Percentiles rank a stretch among this genome's conserved stretches.
Conservation (phyloP, 2,797 vertebrate genomes). For the Holocentrus rufus region DNA sequence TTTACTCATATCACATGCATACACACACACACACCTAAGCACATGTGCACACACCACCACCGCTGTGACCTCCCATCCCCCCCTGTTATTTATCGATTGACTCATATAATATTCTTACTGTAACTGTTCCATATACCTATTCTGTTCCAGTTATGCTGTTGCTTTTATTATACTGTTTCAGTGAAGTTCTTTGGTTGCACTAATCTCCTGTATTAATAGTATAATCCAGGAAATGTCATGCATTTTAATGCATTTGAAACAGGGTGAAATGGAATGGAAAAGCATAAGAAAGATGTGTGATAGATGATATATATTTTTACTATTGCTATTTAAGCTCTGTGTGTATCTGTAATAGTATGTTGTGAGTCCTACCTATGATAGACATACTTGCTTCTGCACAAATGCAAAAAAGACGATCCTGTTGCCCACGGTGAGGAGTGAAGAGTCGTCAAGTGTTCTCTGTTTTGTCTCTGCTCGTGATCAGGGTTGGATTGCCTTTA, state of each 20-base stretch:
- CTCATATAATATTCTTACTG: neutral
- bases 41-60: constrained; percentile 16
- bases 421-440: constrained; percentile 10
- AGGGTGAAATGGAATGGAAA: constrained; percentile 23
- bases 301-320: constrained; percentile 54
- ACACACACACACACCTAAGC: neutral
- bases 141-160: constrained; percentile 22
- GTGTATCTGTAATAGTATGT: constrained; percentile 44
- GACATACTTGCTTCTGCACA: constrained; percentile 35
- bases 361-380: constrained; percentile 43
- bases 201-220: constrained; percentile 1
- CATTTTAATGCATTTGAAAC: constrained; percentile 51
- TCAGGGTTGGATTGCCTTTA: constrained; percentile 70
- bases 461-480: constrained; percentile 54
- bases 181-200: neutral
- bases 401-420: constrained; percentile 18
- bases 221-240: constrained; percentile 32
- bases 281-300: constrained; percentile 39
- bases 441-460: constrained; percentile 20
- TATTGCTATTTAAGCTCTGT: constrained; percentile 33
- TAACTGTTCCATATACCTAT: constrained; percentile 21
- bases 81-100: constrained; percentile 36
- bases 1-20: neutral
- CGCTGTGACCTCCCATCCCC: constrained; percentile 36
- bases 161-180: neutral